A percentile compares a stretch with the other conserved stretches of the same genome.
These are phyloP conservation scores for Rhea pennata DNA, from an alignment of 2,113 vertebrate genomes.

Conservation along the genomic window DNA sequence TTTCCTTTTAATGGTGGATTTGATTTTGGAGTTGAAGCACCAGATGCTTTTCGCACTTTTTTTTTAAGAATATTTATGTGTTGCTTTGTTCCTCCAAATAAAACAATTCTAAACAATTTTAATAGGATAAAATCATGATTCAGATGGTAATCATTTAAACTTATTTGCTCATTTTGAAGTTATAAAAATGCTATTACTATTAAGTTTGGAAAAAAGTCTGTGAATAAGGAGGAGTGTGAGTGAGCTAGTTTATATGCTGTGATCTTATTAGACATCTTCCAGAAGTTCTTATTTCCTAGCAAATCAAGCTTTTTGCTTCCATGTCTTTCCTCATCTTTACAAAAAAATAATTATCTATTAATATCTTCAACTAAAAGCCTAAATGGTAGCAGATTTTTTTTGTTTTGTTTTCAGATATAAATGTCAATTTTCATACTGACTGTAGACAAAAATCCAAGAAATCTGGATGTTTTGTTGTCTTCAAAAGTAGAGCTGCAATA, in stretches of 20 bases:
- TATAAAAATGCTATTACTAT: neutral
- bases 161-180: neutral
- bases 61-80: neutral
- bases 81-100: neutral
- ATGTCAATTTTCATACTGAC: neutral
- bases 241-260: neutral
- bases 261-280: neutral
- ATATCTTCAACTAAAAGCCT: neutral
- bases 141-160: neutral
- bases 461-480: neutral
- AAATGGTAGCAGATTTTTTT: neutral
- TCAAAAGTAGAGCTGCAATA: neutral
- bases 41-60: neutral
- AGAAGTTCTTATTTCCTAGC: neutral
- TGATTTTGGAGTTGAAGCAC: neutral
- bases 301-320: neutral
- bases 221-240: neutral
- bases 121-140: neutral
- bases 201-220: neutral
- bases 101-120: neutral
- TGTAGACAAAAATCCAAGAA: neutral
- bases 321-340: neutral
- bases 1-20: neutral
- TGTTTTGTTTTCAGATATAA: neutral
- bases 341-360: neutral